These are phyloP conservation scores for Protodeltote pygarga DNA, from an alignment of 2,888 invertebrate species.

Conservation along the genomic window DNA sequence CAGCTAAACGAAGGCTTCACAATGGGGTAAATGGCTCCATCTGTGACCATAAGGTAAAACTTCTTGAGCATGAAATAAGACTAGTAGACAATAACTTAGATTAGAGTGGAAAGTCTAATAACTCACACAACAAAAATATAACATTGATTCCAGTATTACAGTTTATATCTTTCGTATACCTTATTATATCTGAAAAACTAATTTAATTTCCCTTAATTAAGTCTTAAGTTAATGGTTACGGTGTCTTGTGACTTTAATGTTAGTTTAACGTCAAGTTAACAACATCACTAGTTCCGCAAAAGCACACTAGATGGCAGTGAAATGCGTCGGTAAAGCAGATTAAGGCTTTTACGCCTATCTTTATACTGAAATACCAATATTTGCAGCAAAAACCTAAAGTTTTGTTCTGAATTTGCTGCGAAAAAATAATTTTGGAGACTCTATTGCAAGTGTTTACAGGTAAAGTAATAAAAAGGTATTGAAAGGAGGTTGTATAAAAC, in stretches of 20 bases:
- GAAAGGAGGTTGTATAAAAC: conserved; percentile 63
- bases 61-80: conserved; percentile 16
- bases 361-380: not conserved
- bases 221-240: too few relatives aligned
- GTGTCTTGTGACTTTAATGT: conserved; percentile 24
- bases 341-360: conserved; percentile 65
- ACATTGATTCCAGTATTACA: too few relatives aligned
- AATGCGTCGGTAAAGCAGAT: conserved; percentile 59
- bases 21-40: conserved; percentile 48
- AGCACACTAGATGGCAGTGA: conserved; percentile 61
- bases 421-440: not conserved
- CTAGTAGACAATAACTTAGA: too few relatives aligned
- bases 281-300: not conserved
- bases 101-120: too few relatives aligned
- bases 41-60: conserved; percentile 40
- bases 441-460: not conserved
- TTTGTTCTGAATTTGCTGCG: not conserved
- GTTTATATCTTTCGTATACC: not conserved
- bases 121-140: too few relatives aligned
- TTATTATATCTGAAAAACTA: not conserved
- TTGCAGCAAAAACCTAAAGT: not conserved
- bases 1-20: conserved; percentile 36
- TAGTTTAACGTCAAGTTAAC: not conserved
- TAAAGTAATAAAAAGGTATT: not conserved
- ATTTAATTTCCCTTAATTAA: not conserved